phyloP scores from a whole-genome alignment of 2,888 invertebrate genomes.

The Diachrysia chrysitis region DNA sequence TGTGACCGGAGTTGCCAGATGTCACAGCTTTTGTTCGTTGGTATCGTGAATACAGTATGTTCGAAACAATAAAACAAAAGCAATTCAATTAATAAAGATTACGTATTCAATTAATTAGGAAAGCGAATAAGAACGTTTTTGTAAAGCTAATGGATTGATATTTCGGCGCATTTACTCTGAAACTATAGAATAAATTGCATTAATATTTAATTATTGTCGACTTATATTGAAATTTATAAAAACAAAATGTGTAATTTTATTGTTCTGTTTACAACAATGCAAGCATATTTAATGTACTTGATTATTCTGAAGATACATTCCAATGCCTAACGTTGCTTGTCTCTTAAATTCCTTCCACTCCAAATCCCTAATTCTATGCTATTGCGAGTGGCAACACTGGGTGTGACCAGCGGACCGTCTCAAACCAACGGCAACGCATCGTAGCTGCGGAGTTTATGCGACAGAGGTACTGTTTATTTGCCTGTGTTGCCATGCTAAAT shows the following conservation, averaged over 20 bases:
- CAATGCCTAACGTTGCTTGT: conserved; percentile 18
- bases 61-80: conserved; percentile 1
- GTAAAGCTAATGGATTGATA: background rate
- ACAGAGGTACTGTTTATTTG: conserved; percentile 55
- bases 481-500: conserved; percentile 45
- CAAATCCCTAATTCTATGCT: conserved; percentile 50
- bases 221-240: background rate
- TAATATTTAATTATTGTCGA: background rate
- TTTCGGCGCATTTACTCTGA: background rate
- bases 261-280: background rate
- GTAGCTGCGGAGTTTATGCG: conserved; percentile 59
- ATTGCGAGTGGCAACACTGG: conserved; percentile 50
- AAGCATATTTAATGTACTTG: background rate
- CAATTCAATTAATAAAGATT: background rate
- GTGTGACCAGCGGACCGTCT: conserved; percentile 49
- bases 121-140: background rate
- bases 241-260: background rate
- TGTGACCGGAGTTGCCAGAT: conserved; percentile 31
- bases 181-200: too few species aligned
- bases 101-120: conserved; percentile 1
- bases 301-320: conserved; percentile 1
- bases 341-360: conserved; percentile 42
- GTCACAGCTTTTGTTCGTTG: background rate
- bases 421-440: conserved; percentile 63
- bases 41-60: background rate